Evolutionary conservation across 2,113 vertebrate genomes (phyloP).

Genomic region (Myiagra hebetior): DNA sequence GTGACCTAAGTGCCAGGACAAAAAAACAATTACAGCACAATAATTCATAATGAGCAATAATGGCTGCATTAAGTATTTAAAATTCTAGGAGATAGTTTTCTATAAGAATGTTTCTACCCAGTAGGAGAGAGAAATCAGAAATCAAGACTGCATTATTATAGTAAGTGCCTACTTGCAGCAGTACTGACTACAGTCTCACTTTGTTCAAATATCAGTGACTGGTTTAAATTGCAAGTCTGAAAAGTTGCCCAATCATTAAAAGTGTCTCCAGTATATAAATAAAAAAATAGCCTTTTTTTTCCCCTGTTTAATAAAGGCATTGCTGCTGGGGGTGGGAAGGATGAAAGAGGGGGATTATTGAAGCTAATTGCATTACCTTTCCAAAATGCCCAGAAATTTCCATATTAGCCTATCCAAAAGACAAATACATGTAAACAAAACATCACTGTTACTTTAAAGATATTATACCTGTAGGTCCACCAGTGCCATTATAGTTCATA

Average conservation of each 20-base stretch:
- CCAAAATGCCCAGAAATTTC: neutral
- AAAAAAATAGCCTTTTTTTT: accelerated
- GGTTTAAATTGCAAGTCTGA: neutral
- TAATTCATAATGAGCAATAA: neutral
- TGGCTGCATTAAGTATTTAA: neutral
- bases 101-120: neutral
- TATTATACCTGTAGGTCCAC: neutral
- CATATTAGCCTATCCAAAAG: neutral
- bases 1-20: neutral
- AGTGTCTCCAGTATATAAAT: neutral
- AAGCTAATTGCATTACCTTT: neutral
- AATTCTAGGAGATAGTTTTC: neutral
- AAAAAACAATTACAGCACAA: neutral
- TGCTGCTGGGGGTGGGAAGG: neutral
- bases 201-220: neutral
- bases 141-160: neutral
- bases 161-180: neutral
- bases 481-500: neutral
- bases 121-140: neutral
- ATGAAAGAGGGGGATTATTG: neutral
- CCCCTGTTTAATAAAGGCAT: neutral
- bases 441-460: neutral
- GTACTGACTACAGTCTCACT: neutral
- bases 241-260: neutral
- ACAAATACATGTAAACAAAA: neutral